Conservation (phyloP, 2,797 vertebrate genomes). For the Sciurus carolinensis region DNA sequence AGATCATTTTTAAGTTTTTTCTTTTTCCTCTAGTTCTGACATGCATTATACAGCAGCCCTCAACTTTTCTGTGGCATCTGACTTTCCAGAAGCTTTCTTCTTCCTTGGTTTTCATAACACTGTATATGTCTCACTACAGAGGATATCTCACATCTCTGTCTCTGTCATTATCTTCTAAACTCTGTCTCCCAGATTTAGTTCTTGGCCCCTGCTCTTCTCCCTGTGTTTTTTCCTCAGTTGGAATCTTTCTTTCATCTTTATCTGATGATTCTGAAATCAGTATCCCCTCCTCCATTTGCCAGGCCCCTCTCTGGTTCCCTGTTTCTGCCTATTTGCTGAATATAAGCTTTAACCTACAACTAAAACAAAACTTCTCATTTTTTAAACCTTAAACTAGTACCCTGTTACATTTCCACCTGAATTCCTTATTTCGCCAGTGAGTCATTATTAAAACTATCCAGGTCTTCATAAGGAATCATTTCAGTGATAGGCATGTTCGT, state of each 20-base stretch:
- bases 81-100: slow-evolving; percentile 39
- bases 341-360: not conserved
- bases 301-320: not conserved
- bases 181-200: not conserved
- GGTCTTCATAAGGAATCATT: not conserved
- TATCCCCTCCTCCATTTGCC: not conserved
- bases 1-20: slow-evolving; percentile 36
- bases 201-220: not conserved
- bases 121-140: not conserved
- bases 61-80: slow-evolving; percentile 27
- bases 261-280: slow-evolving; percentile 7
- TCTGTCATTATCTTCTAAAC: not conserved
- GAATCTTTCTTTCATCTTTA: not conserved
- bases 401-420: not conserved
- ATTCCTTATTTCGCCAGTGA: not conserved
- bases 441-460: not conserved
- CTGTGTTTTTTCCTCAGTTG: too few species aligned
- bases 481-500: not conserved
- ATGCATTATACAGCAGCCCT: not conserved
- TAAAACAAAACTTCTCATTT: slow-evolving; percentile 36
- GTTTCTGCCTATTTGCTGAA: slow-evolving; percentile 18
- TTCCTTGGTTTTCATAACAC: not conserved
- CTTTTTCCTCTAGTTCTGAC: not conserved
- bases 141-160: not conserved
- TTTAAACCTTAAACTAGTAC: not conserved